Conservation (phyloP, 2,888 invertebrate species). For the Cecidostiba fungosa region DNA sequence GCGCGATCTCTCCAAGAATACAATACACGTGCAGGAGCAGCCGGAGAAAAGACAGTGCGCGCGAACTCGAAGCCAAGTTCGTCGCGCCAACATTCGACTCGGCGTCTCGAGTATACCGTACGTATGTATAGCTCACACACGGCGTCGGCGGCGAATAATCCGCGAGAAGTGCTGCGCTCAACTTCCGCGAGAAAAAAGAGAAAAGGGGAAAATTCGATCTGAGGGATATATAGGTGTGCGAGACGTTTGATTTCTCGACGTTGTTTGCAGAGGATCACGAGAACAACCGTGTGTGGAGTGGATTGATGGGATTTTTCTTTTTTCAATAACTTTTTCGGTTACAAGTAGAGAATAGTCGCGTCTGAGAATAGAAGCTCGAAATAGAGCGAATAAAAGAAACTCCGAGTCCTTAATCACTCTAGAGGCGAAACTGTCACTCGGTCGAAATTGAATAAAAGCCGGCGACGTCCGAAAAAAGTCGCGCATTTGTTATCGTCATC, state of each 20-base stretch:
- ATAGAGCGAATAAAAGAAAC: not conserved
- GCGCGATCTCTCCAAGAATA: not conserved
- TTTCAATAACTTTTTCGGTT: no score
- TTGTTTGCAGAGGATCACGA: not conserved
- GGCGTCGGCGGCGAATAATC: not conserved
- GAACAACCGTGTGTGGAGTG: not conserved
- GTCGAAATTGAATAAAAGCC: not conserved
- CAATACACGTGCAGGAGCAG: slow-evolving; percentile 4
- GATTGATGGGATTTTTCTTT: not conserved
- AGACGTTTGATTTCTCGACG: slow-evolving; percentile 3
- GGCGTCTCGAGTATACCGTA: not conserved
- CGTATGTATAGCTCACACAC: not conserved
- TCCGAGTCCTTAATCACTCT: not conserved
- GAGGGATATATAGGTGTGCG: not conserved
- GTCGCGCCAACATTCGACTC: slow-evolving; percentile 6
- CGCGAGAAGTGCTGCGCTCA: not conserved
- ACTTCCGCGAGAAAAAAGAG: not conserved
- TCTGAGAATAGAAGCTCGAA: not conserved
- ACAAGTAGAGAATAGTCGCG: no score
- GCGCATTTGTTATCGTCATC: slow-evolving; percentile 22
- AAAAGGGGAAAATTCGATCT: not conserved
- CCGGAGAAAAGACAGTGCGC: slow-evolving; percentile 8
- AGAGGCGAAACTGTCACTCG: not conserved
- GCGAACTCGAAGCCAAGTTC: slow-evolving; percentile 20
- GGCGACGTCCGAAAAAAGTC: not conserved